A percentile compares a stretch with the other conserved stretches of the same genome.
Evolutionary conservation across 92 coral and sea anemone genomes (phyloP).

Genomic region (Umimayanthus kanabou): DNA sequence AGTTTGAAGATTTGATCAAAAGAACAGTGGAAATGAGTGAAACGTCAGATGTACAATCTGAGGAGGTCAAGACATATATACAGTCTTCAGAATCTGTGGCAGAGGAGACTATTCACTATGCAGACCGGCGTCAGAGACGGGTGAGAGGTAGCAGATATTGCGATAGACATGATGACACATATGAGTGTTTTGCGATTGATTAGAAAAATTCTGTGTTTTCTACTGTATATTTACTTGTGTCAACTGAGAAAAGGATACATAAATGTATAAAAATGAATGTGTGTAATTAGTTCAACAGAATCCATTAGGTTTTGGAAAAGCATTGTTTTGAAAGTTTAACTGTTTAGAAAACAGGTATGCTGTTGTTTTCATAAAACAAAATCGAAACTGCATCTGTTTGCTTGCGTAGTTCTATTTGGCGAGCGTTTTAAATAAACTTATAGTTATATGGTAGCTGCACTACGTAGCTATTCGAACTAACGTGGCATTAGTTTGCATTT

Average conservation of each 20-base stretch:
- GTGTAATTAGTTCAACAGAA: conserved; percentile 32
- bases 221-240: conserved; percentile 24
- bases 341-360: conserved; percentile 19
- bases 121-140: conserved; percentile 28
- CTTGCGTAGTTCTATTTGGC: conserved; percentile 25
- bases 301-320: conserved; percentile 25
- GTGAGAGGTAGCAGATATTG: conserved; percentile 34
- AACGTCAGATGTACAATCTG: conserved; percentile 30
- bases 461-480: conserved; percentile 13
- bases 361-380: conserved; percentile 18
- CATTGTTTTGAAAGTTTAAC: conserved; percentile 26
- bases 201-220: conserved; percentile 22
- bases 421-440: neutral
- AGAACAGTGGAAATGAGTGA: conserved; percentile 38
- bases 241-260: conserved; percentile 20
- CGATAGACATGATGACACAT: conserved; percentile 24
- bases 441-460: conserved; percentile 19
- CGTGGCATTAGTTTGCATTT: conserved; percentile 21
- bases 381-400: conserved; percentile 20
- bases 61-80: conserved; percentile 21
- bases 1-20: conserved; percentile 46
- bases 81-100: conserved; percentile 24
- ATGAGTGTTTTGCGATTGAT: conserved; percentile 22
- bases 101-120: conserved; percentile 31
- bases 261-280: neutral